Conservation (phyloP, 2,113 vertebrate genomes). For the Chaenocephalus aceratus region DNA sequence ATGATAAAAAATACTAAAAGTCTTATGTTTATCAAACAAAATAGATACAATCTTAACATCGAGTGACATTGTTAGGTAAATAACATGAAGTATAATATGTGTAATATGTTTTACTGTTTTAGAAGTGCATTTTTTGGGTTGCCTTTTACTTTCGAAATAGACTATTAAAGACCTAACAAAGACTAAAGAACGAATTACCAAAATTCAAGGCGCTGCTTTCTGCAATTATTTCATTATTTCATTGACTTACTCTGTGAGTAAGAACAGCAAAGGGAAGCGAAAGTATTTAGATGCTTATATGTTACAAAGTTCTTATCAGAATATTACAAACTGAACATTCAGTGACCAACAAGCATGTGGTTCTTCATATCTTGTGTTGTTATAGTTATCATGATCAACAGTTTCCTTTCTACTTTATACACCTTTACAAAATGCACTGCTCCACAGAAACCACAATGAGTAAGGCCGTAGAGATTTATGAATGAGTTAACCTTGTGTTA, state of each 20-base stretch:
- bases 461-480: slow-evolving; percentile 27
- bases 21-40: too few species aligned
- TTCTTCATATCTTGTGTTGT: slow-evolving; percentile 2
- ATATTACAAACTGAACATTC: not conserved
- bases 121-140: not conserved
- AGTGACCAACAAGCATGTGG: not conserved
- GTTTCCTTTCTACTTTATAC: slow-evolving; percentile 3
- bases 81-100: not conserved
- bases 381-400: not conserved
- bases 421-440: not conserved
- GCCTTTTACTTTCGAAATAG: too few species aligned
- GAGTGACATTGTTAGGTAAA: not conserved
- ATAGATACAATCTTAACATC: too few species aligned
- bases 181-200: not conserved
- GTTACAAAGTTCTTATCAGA: not conserved
- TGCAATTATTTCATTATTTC: not conserved
- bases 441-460: not conserved
- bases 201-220: not conserved
- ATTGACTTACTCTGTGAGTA: not conserved
- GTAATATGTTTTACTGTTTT: not conserved
- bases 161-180: too few species aligned
- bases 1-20: too few species aligned
- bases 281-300: not conserved
- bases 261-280: not conserved
- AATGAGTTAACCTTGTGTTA: slow-evolving; percentile 57